Conservation (phyloP, 2,113 vertebrate genomes). For the Sorex fumeus region DNA sequence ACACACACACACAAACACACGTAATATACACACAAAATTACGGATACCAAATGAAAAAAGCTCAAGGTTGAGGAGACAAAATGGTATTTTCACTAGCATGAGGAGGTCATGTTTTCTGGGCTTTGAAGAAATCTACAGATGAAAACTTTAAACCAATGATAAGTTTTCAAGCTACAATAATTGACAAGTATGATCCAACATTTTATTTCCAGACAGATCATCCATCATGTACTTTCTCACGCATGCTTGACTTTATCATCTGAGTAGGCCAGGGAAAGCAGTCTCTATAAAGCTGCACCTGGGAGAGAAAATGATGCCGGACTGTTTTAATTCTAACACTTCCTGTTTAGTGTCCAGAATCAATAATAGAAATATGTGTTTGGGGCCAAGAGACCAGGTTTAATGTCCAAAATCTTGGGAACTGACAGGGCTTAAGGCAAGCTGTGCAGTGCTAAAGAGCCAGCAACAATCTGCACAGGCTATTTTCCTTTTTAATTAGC, state of each 20-base stretch:
- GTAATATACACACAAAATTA: neutral
- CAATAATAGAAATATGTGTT: slow-evolving; percentile 52
- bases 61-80: slow-evolving; percentile 42
- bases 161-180: slow-evolving; percentile 51
- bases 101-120: neutral
- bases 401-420: slow-evolving; percentile 70
- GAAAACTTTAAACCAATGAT: neutral
- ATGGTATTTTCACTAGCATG: slow-evolving; percentile 36
- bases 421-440: slow-evolving; percentile 59
- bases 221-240: slow-evolving; percentile 26
- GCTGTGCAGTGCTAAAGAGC: slow-evolving; percentile 54
- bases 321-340: slow-evolving; percentile 22
- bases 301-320: slow-evolving; percentile 39
- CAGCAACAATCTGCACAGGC: slow-evolving; percentile 49
- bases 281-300: slow-evolving; percentile 33
- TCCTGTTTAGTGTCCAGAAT: slow-evolving; percentile 53
- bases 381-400: slow-evolving; percentile 61
- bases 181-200: slow-evolving; percentile 15
- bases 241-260: neutral
- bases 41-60: slow-evolving; percentile 27
- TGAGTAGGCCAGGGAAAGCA: slow-evolving; percentile 24
- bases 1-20: neutral
- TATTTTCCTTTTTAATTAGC: slow-evolving; percentile 48
- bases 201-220: slow-evolving; percentile 49
- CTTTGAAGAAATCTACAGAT: slow-evolving; percentile 39